Evolutionary conservation across 2,113 vertebrate genomes (phyloP).

Genomic region (Hystrix brachyura): DNA sequence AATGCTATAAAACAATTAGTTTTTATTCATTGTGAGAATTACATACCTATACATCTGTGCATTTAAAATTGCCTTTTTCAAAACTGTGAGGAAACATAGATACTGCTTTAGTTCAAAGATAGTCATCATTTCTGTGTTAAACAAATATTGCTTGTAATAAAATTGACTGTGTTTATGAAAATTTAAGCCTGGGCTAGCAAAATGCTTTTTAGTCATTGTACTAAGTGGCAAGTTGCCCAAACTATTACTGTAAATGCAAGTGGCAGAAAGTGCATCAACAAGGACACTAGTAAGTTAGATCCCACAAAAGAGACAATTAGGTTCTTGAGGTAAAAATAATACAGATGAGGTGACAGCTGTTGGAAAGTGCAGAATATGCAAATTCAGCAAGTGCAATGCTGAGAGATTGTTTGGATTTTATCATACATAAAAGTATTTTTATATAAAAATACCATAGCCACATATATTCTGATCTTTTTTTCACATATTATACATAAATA

Average conservation of each 20-base stretch:
- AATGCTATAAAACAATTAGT: slow-evolving; percentile 85
- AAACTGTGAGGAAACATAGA: slow-evolving; percentile 79
- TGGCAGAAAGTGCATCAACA: slow-evolving; percentile 83
- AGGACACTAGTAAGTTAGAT: slow-evolving; percentile 84
- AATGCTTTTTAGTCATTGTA: slow-evolving; percentile 77
- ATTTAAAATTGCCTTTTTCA: slow-evolving; percentile 80
- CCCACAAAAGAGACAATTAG: slow-evolving; percentile 88
- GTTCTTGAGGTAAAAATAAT: slow-evolving; percentile 85
- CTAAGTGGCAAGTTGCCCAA: slow-evolving; percentile 85
- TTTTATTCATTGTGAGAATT: slow-evolving; percentile 79
- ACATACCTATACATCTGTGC: slow-evolving; percentile 75
- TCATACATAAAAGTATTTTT: slow-evolving; percentile 82
- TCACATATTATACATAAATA: background rate
- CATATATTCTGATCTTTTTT: slow-evolving; percentile 79
- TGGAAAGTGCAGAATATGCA: slow-evolving; percentile 84
- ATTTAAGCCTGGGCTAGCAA: slow-evolving; percentile 53
- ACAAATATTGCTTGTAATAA: slow-evolving; percentile 84
- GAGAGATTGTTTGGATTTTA: slow-evolving; percentile 81
- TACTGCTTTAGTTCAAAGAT: slow-evolving; percentile 81
- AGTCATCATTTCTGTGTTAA: slow-evolving; percentile 80
- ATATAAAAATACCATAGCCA: slow-evolving; percentile 76
- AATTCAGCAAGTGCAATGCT: slow-evolving; percentile 78
- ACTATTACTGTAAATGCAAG: slow-evolving; percentile 86
- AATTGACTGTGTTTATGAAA: slow-evolving; percentile 81
- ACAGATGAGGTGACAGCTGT: slow-evolving; percentile 84